phyloP scores from a whole-genome alignment of 2,113 vertebrate species.

The Lethenteron reissneri region DNA sequence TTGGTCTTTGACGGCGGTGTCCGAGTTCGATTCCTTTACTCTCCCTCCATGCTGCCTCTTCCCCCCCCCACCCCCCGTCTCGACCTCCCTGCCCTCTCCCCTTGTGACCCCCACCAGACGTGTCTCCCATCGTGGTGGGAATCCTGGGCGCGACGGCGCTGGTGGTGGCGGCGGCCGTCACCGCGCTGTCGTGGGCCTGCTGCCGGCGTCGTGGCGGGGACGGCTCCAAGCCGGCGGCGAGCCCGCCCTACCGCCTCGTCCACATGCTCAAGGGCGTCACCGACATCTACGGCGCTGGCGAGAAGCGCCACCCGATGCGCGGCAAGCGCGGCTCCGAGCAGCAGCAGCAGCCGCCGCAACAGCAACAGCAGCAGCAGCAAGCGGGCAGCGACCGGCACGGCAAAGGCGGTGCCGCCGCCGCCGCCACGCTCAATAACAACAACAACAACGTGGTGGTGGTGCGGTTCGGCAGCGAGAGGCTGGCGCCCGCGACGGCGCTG shows the following conservation, averaged over 20 bases:
- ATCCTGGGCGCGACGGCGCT: conserved; percentile 79
- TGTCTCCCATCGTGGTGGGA: conserved; percentile 61
- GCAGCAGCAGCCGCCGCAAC: conserved; percentile 29
- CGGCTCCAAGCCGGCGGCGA: conserved; percentile 54
- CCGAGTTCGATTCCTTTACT: neutral
- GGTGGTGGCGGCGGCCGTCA: conserved; percentile 61
- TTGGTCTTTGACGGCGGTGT: too few species aligned
- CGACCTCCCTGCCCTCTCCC: neutral
- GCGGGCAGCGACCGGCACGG: conserved; percentile 85
- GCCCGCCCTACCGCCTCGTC: conserved; percentile 85
- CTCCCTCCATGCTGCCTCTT: neutral
- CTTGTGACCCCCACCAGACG: conserved; percentile 26
- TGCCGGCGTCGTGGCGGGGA: conserved; percentile 60
- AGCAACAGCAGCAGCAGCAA: conserved; percentile 53
- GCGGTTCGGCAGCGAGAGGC: too few species aligned
- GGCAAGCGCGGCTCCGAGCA: conserved; percentile 9
- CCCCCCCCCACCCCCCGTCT: neutral
- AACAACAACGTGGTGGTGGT: conserved; percentile 27
- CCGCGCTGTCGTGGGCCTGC: conserved; percentile 84
- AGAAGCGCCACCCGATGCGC: conserved; percentile 31
- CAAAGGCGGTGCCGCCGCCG: conserved; percentile 19
- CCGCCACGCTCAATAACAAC: conserved; percentile 35
- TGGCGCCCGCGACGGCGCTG: too few species aligned
- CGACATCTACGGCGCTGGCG: conserved; percentile 69
- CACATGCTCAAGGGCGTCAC: conserved; percentile 95